These are phyloP conservation scores for Pseudolaguvia tuberculata DNA, from an alignment of 2,113 vertebrate species.

Conservation along the genomic window DNA sequence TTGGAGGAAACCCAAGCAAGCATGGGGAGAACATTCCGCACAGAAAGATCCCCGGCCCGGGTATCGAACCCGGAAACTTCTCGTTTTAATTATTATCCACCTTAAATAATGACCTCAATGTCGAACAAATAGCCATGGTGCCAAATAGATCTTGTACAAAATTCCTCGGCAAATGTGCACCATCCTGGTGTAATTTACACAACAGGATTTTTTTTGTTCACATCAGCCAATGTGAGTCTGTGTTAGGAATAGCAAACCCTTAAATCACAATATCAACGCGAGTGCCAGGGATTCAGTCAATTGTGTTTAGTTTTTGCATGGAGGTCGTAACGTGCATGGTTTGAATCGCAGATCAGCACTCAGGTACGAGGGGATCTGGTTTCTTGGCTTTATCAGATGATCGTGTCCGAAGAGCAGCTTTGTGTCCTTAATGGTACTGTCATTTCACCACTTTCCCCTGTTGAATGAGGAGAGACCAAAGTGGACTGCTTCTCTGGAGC, in stretches of 20 bases:
- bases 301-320: slow-evolving; percentile 21
- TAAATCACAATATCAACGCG: neutral
- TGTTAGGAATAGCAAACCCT: neutral
- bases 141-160: no score
- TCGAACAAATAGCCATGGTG: no score
- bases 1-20: no score
- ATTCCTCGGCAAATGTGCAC: no score
- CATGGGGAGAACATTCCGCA: no score
- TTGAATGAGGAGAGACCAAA: slow-evolving; percentile 44
- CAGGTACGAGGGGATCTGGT: slow-evolving; percentile 61
- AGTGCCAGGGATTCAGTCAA: slow-evolving; percentile 11
- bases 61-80: no score
- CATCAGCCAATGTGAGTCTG: neutral
- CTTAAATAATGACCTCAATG: no score
- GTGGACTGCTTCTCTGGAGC: slow-evolving; percentile 46
- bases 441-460: slow-evolving; percentile 34
- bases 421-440: slow-evolving; percentile 59
- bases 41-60: no score
- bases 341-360: slow-evolving; percentile 56
- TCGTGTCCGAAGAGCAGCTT: slow-evolving; percentile 63
- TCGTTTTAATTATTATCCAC: no score
- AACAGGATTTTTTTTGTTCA: neutral
- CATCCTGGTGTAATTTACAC: no score
- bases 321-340: neutral
- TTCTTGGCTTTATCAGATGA: slow-evolving; percentile 65